Base-by-base conservation (phyloP, 1,140 invertebrate genomes). In the Homalodisca vitripennis region DNA sequence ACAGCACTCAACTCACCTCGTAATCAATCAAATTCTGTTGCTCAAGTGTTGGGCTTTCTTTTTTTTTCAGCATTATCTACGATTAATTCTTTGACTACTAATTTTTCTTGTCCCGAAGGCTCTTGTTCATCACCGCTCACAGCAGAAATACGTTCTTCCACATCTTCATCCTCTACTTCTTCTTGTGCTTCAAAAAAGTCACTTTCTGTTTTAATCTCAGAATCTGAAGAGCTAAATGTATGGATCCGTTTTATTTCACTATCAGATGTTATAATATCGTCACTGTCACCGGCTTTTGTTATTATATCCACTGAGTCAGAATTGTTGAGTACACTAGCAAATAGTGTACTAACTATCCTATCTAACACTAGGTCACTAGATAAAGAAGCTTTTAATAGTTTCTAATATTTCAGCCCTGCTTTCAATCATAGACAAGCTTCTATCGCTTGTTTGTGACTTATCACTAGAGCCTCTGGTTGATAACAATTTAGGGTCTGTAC, bases 341-440 rank as follows among this genome's bases (percentile, higher is more conserved):
- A 73, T 57, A 75, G 48, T 46, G 70, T 73, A 34, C 51, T 53
- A 0, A 75, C 72, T 64, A 75, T 70, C 41, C 68, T 67, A 27
- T 75, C 71, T 10, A 75, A 41, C 2, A 73, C 70, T 48, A 66
- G 62, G 48, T 75, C 72, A 62, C 72, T 72, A 14, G 74, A 69
- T 26, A 75, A 57, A 63, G 69, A 73, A 67, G 70, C 68, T 71
- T 72, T 73, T 30, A 75, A 62, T 22, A 75, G 47, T 24, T n/a
- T 70, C 62, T 34, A 75, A 65, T 14, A 75, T 67, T 67, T 73
- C 72, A 20, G 62, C 29, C 26, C 68, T 60, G 55, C 70, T 73
- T 67, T 71, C 68, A 41, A 51, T 41, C 51, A 71, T 68, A 17
- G 70, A 65, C 22, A 69, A 48, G 53, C 65, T 71, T n/a, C 22